These are phyloP conservation scores for Diorhabda elongata DNA, from an alignment of 1,140 invertebrate genomes.

Conservation along the genomic window DNA sequence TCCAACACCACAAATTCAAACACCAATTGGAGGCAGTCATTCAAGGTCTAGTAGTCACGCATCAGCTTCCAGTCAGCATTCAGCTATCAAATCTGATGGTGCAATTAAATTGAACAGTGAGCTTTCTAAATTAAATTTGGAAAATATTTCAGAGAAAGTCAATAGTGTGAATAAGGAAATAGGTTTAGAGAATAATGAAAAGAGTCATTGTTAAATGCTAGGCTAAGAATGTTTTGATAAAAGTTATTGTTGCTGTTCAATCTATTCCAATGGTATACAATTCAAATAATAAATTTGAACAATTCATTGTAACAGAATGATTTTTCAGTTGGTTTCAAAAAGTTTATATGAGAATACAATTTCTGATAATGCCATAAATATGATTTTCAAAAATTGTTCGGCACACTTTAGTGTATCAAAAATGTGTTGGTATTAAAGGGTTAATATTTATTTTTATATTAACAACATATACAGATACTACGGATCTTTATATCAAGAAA, in stretches of 20 bases:
- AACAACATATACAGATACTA: no score
- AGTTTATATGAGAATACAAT: no score
- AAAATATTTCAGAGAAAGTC: neutral
- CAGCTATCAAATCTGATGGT: neutral
- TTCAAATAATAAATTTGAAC: no score
- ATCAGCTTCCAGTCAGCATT: constrained; percentile 25
- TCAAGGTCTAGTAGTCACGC: constrained; percentile 62
- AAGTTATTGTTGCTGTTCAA: neutral
- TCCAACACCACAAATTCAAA: constrained; percentile 62
- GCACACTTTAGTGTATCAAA: no score
- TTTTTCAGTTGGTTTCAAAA: no score
- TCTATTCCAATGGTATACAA: no score
- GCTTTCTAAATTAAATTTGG: neutral
- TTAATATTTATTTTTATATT: no score
- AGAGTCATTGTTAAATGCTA: neutral
- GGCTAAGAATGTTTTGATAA: neutral
- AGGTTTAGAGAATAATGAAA: neutral
- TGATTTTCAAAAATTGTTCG: no score
- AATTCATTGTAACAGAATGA: no score
- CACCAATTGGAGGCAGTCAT: constrained; percentile 58
- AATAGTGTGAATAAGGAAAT: neutral
- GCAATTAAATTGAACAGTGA: constrained; percentile 3
- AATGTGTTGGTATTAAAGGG: no score
- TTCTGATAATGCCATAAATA: no score
- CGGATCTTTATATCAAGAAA: no score